Conservation (phyloP, 2,113 vertebrate species). For the Rhegmatorhina hoffmannsi region DNA sequence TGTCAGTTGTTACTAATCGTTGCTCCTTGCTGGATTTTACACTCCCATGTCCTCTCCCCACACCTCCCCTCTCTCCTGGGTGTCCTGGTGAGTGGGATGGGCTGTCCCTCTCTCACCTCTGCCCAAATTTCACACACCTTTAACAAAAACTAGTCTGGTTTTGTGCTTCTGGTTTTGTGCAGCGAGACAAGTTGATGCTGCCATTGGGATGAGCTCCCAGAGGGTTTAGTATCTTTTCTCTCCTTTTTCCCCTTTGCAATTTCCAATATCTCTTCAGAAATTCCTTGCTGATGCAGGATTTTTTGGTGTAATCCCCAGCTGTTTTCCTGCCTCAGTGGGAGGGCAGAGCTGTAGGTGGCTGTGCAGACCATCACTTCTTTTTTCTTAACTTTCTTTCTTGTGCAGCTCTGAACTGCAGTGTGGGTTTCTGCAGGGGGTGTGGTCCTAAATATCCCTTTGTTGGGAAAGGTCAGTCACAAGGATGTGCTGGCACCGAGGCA, state of each 20-base stretch:
- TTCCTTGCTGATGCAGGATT: not conserved
- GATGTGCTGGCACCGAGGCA: not conserved
- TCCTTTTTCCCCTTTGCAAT: not conserved
- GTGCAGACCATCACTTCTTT: not conserved
- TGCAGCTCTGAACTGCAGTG: not conserved
- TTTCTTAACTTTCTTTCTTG: not conserved
- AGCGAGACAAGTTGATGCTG: not conserved
- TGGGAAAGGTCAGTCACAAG: constrained; percentile 38
- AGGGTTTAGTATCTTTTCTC: not conserved
- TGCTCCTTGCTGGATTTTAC: not conserved
- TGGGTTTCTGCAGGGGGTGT: not conserved
- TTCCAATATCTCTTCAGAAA: not conserved
- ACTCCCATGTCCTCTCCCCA: fast-evolving
- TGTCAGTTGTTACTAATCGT: not conserved
- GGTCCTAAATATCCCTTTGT: constrained; percentile 9
- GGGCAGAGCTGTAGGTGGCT: constrained; percentile 7
- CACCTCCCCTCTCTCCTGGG: not conserved
- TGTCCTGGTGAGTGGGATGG: fast-evolving
- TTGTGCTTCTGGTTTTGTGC: not conserved
- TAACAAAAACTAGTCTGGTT: not conserved
- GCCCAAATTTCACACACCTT: not conserved
- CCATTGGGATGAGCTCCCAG: not conserved
- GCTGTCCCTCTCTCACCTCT: not conserved
- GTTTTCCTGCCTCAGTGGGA: not conserved
- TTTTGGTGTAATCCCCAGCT: not conserved